Conservation (phyloP, 2,888 invertebrate species). For the Microplitis manilae region DNA sequence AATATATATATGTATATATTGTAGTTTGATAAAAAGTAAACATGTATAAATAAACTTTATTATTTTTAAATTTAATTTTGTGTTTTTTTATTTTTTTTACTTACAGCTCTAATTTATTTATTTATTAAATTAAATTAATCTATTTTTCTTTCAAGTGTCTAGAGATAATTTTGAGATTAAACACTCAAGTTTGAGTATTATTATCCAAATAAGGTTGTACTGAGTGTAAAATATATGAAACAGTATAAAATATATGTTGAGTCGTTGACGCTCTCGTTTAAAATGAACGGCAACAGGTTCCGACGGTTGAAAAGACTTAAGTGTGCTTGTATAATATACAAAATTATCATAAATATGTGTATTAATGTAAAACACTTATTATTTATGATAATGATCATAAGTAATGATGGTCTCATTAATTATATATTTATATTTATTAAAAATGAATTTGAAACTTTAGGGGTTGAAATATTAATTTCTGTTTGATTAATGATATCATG, state of each 20-base stretch:
- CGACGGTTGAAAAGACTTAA: conserved; percentile 38
- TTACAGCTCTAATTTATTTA: neutral
- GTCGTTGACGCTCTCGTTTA: conserved; percentile 25
- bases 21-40: neutral
- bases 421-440: too few species aligned
- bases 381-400: neutral
- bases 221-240: neutral
- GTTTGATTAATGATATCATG: neutral
- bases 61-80: conserved; percentile 31
- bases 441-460: neutral
- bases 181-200: too few species aligned
- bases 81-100: conserved; percentile 18
- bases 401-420: too few species aligned
- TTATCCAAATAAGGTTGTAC: too few species aligned
- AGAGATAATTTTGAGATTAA: too few species aligned
- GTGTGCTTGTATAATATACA: neutral
- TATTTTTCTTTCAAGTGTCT: too few species aligned
- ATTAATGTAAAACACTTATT: neutral
- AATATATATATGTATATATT: neutral
- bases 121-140: too few species aligned
- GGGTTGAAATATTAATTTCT: neutral
- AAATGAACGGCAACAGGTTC: conserved; percentile 50
- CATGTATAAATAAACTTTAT: conserved; percentile 38
- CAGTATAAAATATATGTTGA: neutral
- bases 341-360: neutral